These are phyloP conservation scores for Notoglanidium macrostoma DNA, from an alignment of 2,797 vertebrate species.

Conservation along the genomic window DNA sequence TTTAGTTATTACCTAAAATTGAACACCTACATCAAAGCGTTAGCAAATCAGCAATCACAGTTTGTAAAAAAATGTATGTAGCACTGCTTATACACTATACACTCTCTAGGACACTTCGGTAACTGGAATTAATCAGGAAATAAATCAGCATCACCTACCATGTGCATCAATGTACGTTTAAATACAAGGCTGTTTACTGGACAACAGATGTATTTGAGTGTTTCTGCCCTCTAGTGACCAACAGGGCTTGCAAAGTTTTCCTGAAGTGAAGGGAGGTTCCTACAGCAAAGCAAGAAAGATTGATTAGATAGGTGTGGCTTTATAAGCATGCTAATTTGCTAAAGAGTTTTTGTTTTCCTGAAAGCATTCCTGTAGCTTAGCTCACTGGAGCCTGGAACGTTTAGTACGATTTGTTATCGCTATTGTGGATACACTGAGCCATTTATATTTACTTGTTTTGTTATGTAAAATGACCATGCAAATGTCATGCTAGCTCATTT, in stretches of 20 bases:
- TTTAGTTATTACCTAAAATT: background rate
- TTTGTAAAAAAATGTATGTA: background rate
- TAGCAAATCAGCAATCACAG: background rate
- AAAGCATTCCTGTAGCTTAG: background rate
- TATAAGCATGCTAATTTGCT: background rate
- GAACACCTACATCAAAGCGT: background rate
- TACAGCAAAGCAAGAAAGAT: background rate
- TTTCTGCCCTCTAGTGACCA: slow-evolving; percentile 41
- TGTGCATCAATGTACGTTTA: slow-evolving; percentile 10
- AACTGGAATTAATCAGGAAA: background rate
- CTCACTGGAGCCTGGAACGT: background rate
- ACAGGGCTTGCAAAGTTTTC: background rate
- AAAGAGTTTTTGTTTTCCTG: background rate
- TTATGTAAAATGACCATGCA: background rate
- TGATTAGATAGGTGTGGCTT: background rate
- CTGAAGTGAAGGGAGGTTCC: background rate
- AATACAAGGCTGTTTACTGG: background rate
- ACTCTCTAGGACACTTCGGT: background rate
- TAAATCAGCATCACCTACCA: slow-evolving; percentile 10
- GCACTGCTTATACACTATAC: background rate
- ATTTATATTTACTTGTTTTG: background rate
- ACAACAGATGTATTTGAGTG: background rate
- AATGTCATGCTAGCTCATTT: background rate
- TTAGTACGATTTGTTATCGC: background rate
- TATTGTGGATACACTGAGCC: background rate